Evolutionary conservation across 2,113 vertebrate species (phyloP), one percentile per base, ranked within the genome.

Genomic region (Dicrurus megarhynchus): DNA sequence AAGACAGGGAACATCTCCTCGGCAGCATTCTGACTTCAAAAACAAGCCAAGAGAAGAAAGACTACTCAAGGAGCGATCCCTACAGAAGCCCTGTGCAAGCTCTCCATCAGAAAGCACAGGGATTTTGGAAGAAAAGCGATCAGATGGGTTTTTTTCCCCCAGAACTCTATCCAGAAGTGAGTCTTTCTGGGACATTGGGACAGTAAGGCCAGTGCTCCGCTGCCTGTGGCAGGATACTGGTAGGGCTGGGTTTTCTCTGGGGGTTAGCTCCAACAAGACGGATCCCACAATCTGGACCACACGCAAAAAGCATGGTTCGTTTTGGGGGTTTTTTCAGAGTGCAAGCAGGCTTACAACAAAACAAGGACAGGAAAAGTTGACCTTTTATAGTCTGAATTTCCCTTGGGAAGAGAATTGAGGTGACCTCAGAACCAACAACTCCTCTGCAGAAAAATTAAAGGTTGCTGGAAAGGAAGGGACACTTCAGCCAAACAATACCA

Each of bases 361-460:
- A 91, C 74, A 90, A 96, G 91, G 90, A 80, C 86, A 92, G 61
- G 57, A 64, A 64, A 97, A 95, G 89, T 37, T 90, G 71, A 76
- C 47, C 89, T 91, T 88, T 83, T 78, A 81, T 84, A 95, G 76
- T 22, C 23, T 42, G n/a, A 68, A 80, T 46, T 94, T 92, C 89
- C 84, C 81, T 64, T 26, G 56, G 52, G 86, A 94, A 78, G 14
- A 93, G 90, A 96, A 90, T 13, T 79, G 86, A 94, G 88, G 88
- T 92, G 88, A 95, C 76, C 86, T 96, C 86, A 84, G 76, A 95
- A 93, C 26, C 52, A 71, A 52, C 52, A 71, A 52, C 76, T 84
- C 46, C 88, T 93, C 59, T 84, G 73, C 88, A 94, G 88, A 90
- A 90, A 94, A 92, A 91, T 82, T 92, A 90, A 92, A 89, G 76